Evolutionary conservation across 2,113 vertebrate genomes (phyloP).

Genomic region (Thomomys bottae): DNA sequence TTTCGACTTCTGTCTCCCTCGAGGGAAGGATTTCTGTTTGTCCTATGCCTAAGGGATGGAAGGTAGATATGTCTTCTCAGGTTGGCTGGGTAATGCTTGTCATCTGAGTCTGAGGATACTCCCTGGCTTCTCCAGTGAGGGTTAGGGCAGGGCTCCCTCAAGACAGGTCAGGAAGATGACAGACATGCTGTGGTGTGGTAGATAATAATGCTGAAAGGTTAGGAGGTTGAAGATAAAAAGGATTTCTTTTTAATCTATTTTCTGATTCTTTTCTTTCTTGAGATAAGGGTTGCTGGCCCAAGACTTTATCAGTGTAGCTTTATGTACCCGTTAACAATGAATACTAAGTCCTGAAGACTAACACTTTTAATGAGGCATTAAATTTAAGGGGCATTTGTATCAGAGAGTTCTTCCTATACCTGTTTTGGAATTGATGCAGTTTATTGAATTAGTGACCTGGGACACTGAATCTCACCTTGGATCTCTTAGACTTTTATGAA

Average conservation of each 20-base stretch:
- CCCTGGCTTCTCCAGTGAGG: not conserved
- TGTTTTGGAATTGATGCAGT: not conserved
- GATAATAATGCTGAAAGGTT: not conserved
- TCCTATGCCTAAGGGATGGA: not conserved
- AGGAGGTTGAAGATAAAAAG: not conserved
- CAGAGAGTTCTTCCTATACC: not conserved
- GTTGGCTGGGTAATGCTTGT: not conserved
- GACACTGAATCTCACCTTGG: not conserved
- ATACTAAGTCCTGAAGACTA: not conserved
- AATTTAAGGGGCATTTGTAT: not conserved
- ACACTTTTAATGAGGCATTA: not conserved
- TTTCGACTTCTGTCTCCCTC: not conserved
- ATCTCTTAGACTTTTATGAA: not conserved
- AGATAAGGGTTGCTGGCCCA: not conserved
- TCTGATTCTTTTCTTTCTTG: not conserved
- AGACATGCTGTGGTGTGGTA: not conserved
- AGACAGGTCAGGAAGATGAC: not conserved
- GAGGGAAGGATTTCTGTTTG: not conserved
- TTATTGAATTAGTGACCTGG: not conserved
- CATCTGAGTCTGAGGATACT: not conserved
- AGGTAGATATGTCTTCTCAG: not conserved
- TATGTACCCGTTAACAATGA: not conserved
- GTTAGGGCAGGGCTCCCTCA: not conserved
- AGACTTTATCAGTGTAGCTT: not conserved
- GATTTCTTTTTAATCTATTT: slow-evolving; percentile 21